A percentile compares a stretch with the other conserved stretches of the same genome.
Conservation (phyloP, 2,113 vertebrate genomes). For the Protobothrops mucrosquamatus region DNA sequence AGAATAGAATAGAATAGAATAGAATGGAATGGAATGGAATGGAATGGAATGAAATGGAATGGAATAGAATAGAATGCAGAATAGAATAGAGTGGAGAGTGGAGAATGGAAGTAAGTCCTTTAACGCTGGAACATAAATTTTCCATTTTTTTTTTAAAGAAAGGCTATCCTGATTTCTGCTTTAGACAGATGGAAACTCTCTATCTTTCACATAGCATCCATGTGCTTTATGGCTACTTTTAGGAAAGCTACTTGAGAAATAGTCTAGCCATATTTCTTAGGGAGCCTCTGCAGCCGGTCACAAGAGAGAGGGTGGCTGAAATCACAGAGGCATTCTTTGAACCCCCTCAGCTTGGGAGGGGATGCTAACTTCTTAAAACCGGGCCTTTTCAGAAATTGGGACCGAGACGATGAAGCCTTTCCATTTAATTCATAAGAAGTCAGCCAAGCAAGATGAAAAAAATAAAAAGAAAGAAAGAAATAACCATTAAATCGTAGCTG, state of each 20-base stretch:
- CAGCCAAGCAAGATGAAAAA: constrained; percentile 20
- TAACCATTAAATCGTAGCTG: constrained; percentile 32
- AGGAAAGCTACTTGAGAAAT: neutral
- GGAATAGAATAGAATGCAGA: too few species aligned
- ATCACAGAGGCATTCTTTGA: neutral
- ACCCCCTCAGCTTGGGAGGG: neutral
- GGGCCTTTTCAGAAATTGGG: constrained; percentile 19
- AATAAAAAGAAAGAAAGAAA: too few species aligned
- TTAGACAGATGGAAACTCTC: neutral
- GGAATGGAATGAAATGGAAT: too few species aligned
- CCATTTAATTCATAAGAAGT: neutral
- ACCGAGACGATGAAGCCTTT: neutral
- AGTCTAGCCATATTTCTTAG: neutral
- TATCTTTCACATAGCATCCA: neutral
- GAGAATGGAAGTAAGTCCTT: too few species aligned
- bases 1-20: too few species aligned
- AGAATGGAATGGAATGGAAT: too few species aligned
- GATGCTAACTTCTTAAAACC: constrained; percentile 16
- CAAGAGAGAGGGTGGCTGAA: neutral
- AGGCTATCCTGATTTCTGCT: neutral
- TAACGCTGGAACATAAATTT: too few species aligned
- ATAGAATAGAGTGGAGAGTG: too few species aligned
- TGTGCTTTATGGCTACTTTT: neutral
- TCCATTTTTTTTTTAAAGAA: too few species aligned
- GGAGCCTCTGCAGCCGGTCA: neutral